A percentile compares a stretch with the other conserved stretches of the same genome.
These are phyloP conservation scores for Lipotes vexillifer DNA, from an alignment of 2,113 vertebrate species.

Conservation along the genomic window DNA sequence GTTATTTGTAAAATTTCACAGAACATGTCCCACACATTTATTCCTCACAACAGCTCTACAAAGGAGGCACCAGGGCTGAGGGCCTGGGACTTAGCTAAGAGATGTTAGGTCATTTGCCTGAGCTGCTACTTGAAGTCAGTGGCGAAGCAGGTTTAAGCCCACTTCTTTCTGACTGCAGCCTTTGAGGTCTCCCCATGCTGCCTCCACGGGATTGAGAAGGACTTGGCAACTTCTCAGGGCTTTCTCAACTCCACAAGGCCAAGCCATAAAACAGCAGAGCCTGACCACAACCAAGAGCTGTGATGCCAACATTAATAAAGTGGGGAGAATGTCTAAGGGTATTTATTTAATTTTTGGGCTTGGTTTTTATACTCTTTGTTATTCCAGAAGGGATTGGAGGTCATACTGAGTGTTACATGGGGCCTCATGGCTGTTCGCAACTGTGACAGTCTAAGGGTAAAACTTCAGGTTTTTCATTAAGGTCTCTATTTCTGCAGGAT, in stretches of 20 bases:
- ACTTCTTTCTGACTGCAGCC: background rate
- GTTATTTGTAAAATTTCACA: background rate
- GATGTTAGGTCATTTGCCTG: background rate
- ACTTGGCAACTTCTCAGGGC: background rate
- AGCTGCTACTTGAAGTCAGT: background rate
- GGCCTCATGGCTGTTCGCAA: background rate
- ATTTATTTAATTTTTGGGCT: background rate
- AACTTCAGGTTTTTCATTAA: background rate
- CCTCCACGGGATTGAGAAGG: rapidly evolving
- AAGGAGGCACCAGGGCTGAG: background rate
- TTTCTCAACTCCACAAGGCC: background rate
- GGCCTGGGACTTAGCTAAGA: background rate
- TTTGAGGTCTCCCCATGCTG: background rate
- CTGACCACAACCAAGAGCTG: background rate
- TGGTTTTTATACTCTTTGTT: background rate
- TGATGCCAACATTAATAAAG: background rate
- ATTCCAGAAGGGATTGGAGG: background rate
- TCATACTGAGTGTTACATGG: background rate
- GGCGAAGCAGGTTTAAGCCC: background rate
- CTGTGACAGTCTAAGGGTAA: background rate
- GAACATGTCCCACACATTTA: background rate
- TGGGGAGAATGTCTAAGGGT: background rate
- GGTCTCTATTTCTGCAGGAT: background rate
- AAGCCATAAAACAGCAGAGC: background rate
- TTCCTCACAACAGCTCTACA: background rate